Base-by-base conservation (phyloP, 2,888 invertebrate species). In the Camponotus fellah region DNA sequence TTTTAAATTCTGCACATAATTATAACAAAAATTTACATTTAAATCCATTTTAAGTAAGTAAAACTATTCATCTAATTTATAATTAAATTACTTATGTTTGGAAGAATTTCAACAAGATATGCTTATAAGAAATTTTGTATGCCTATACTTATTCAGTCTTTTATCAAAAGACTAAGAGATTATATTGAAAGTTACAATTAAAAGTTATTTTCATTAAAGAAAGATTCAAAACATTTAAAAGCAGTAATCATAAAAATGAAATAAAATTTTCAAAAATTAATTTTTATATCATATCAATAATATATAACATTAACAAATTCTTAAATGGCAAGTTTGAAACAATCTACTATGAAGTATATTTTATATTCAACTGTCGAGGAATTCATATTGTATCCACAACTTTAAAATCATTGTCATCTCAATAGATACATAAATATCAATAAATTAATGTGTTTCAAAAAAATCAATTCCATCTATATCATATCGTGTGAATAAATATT, bases 231-330 rank as follows among this genome's bases (percentile, higher is more conserved):
- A 76, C 40, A 37, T 26, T 37, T 58, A 34, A 62, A 75, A 43
- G 43, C 21, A 56, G 14, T 49, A 5, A 49, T 49, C 3, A 49
- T 49, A 49, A 17, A 17, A 49, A 49, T 3, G 14, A 49, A 76
- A 9, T 58, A n/a, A 62, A 32, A 32, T 14, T 43, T 76, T 21
- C 46, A 65, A 75, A 34, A 10, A 74, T 60, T 62, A 43, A 79
- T 71, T 60, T 76, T 32, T 75, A 85, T 85, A 95, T 95, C 92
- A 96, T 91, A 91, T 96, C 96, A 8, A 96, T 95, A 62, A 96
- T 95, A 96, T 95, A 96, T 95, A 14, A 96, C 95, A 92, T 96
- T 96, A 2, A 96, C 95, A 65, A 92, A 95, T 95, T 94, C 79
- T 92, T 93, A n/a, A 96, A 90, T 9, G 96, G 96, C 76, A 96